phyloP scores from a whole-genome alignment of 2,888 invertebrate species.

The Coelopa pilipes region DNA sequence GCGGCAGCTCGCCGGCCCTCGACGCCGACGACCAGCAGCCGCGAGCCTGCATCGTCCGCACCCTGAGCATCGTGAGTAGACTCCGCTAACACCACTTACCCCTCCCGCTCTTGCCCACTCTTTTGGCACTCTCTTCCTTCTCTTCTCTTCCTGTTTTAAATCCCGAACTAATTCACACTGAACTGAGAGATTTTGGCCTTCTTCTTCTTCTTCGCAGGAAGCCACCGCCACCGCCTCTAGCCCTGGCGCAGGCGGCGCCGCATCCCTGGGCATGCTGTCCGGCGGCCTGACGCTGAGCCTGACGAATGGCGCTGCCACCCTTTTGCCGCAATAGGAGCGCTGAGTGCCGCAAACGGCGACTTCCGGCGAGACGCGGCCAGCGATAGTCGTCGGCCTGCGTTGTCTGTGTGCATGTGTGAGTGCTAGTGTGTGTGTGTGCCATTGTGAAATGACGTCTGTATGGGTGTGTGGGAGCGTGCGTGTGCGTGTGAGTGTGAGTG shows the following conservation, averaged over 20 bases:
- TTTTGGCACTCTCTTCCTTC: no score
- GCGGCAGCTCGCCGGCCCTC: conserved; percentile 64
- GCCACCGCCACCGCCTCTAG: conserved; percentile 49
- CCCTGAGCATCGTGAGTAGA: conserved; percentile 65
- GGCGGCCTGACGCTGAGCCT: conserved; percentile 62
- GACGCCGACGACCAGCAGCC: conserved; percentile 55
- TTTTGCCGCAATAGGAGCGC: conserved; percentile 46
- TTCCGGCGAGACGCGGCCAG: no score
- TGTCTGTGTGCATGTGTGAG: neutral
- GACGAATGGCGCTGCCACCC: conserved; percentile 56
- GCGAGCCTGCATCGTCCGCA: conserved; percentile 63
- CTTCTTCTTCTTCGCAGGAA: conserved; percentile 39
- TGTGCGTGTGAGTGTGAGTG: neutral
- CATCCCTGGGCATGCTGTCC: conserved; percentile 57
- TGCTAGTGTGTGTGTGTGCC: no score
- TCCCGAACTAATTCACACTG: no score
- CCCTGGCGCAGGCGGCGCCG: conserved; percentile 45
- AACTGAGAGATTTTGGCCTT: conserved; percentile 14
- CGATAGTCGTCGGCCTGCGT: no score
- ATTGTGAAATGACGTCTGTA: no score
- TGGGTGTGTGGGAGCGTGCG: neutral
- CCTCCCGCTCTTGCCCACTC: no score
- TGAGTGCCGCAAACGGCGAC: conserved; percentile 9
- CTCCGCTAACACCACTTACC: no score
- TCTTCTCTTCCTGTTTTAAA: no score